Percentiles rank a stretch among this genome's conserved stretches.
Conservation (phyloP, 1,140 invertebrate genomes). For the Gonatopus flavifemur region DNA sequence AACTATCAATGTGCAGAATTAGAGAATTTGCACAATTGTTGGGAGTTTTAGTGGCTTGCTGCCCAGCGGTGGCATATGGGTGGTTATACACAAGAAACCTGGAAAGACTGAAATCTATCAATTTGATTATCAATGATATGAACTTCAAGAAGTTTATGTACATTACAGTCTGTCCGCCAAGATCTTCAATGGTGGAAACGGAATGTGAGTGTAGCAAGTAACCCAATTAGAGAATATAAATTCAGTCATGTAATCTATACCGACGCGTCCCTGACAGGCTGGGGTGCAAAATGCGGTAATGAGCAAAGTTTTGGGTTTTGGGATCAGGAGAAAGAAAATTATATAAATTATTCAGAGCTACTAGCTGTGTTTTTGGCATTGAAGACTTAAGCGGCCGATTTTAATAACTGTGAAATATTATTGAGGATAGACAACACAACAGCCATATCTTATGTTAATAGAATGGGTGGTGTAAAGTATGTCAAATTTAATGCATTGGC, state of each 20-base stretch:
- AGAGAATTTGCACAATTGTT: slow-evolving; percentile 19
- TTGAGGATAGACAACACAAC: slow-evolving; percentile 21
- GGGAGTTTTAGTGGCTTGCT: slow-evolving; percentile 10
- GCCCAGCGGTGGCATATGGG: slow-evolving; percentile 19
- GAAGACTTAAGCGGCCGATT: slow-evolving; percentile 1
- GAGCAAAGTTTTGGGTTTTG: neutral
- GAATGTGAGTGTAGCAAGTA: slow-evolving; percentile 7
- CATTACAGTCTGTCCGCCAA: neutral
- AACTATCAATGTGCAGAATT: slow-evolving; percentile 7
- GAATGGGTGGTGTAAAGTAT: slow-evolving; percentile 1
- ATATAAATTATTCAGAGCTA: slow-evolving; percentile 17
- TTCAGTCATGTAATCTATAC: slow-evolving; percentile 2
- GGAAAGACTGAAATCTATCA: slow-evolving; percentile 15
- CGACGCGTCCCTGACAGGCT: slow-evolving; percentile 6
- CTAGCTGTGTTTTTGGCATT: slow-evolving; percentile 7
- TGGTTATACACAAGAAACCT: slow-evolving; percentile 18
- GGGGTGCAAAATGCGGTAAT: neutral
- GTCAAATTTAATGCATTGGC: slow-evolving; percentile 4
- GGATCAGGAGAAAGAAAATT: neutral
- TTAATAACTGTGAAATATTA: slow-evolving; percentile 29
- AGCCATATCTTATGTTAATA: slow-evolving; percentile 14
- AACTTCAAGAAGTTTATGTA: neutral
- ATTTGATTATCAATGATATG: neutral
- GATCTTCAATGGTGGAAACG: slow-evolving; percentile 27
- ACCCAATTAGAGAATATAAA: slow-evolving; percentile 17